Base-by-base conservation (phyloP, 2,888 invertebrate species). In the Clepsis dumicolana region DNA sequence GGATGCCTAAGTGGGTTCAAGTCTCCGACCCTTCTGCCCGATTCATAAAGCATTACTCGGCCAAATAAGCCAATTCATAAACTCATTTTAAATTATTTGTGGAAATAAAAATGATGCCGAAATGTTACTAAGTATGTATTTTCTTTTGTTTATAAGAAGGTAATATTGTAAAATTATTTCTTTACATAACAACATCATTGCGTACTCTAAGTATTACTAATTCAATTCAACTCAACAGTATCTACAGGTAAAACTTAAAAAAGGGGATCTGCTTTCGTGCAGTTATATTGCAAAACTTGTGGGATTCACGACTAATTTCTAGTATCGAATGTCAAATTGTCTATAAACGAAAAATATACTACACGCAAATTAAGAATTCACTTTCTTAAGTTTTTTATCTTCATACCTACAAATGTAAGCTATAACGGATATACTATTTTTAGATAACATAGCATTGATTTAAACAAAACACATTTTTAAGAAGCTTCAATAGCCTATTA, bases 1-100 rank as follows among this genome's bases (percentile, higher is more conserved):
- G 97, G 97, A 96, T 97, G 97, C 97, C 97, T 0, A 94, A 95
- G 78, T 97, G 96, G 96, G 95, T 95, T 0, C 94, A 95, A 73
- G 94, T 96, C 0, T 90, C 94, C 0, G 97, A 97, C 87, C 97
- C 97, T 14, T 96, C 96, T 0, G 97, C 97, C 0, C 93, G 96
- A 75, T 96, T 96, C 81, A 96, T 96, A 71, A 94, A 95, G 77
- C 96, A 96, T 89, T 96, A 96, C 80, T 94, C 94, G 53, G 95
- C 96, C 56, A 83, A 84, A 71, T 89, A 86, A 80, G 66, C 52
- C 59, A 62, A 70, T 64, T 70, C 7, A 48, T 48, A 3, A 21
- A 67, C n/a, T 32, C 24, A 50, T 50, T 54, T 35, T 5, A 25
- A 16, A 48, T 18, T 32, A 66, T 57, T 68, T 38, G 32, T 59